Percentiles rank a stretch among this genome's conserved stretches.
These are phyloP conservation scores for Henricia sp. DNA, from an alignment of 53 echinoderm and acorn worm species.

Conservation along the genomic window DNA sequence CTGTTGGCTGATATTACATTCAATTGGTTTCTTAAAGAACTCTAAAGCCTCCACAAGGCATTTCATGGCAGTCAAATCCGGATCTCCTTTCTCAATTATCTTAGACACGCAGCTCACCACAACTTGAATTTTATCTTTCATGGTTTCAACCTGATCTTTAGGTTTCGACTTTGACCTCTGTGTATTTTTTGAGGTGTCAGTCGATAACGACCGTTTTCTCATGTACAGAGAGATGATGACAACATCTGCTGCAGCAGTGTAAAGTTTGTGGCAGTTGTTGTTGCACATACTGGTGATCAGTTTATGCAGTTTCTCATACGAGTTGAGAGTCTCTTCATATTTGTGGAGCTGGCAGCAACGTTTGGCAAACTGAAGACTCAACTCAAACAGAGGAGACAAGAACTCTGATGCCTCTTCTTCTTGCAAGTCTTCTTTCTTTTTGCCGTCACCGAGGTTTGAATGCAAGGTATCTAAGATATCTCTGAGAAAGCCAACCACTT, in stretches of 20 bases:
- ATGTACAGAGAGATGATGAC: not conserved
- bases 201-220: not conserved
- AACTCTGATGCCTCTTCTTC: not conserved
- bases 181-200: slow-evolving; percentile 20
- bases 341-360: slow-evolving; percentile 46
- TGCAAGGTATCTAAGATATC: slow-evolving; percentile 31
- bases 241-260: slow-evolving; percentile 35
- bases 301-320: slow-evolving; percentile 23
- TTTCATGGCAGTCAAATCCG: slow-evolving; percentile 27
- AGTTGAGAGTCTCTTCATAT: slow-evolving; percentile 20
- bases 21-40: slow-evolving; percentile 72
- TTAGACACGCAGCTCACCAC: slow-evolving; percentile 42
- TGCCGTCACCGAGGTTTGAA: not conserved
- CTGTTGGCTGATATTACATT: not conserved
- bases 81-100: slow-evolving; percentile 52
- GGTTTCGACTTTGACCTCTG: slow-evolving; percentile 27
- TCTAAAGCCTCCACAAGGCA: slow-evolving; percentile 73
- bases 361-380: slow-evolving; percentile 74
- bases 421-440: not conserved
- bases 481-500: slow-evolving; percentile 38
- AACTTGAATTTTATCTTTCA: slow-evolving; percentile 1
- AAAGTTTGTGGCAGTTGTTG: slow-evolving; percentile 19
- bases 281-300: slow-evolving; percentile 17
- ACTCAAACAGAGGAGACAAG: slow-evolving; percentile 57
- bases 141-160: not conserved